Base-by-base conservation (phyloP, 1,140 invertebrate species). In the Drosophila lacteicornis region DNA sequence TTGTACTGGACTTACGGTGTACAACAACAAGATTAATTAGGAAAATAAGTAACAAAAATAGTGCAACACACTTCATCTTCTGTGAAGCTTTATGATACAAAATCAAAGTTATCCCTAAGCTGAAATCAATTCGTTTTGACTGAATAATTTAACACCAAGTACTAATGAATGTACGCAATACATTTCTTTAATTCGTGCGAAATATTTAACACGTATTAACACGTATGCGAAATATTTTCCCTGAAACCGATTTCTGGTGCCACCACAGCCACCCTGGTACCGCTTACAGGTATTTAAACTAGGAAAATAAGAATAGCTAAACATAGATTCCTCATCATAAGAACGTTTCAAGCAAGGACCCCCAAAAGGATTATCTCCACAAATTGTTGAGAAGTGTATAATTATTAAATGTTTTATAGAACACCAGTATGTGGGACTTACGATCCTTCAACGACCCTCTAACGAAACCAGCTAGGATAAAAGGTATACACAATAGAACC, bases 261-360 rank as follows among this genome's bases (percentile, higher is more conserved):
- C 22, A 25, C 22, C 22, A 25, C 22, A 25, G 22, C 22, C 3
- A 25, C 22, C 22, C 22, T 25, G 22, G 22, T 25, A 25, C 22
- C 0, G 22, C 2, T 22, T 93, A 78, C 97, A 97, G 22, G 95
- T 94, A 80, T 96, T 95, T 19, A 94, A 93, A 2, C 94, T 94
- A 1, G 93, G 86, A 83, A 98, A 95, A 87, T 96, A 98, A 91
- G 97, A 97, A 96, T 96, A 98, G n/a, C 94, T 95, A 12, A 95
- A 95, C 3, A 9, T 15, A 30, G 0, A 6, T 30, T 30, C 6
- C 27, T 30, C 6, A 30, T 30, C 1, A 22, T n/a, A 9, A 33
- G 30, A 33, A 11, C 3, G 36, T 12, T 11, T 40, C 22, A 2
- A 13, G 11, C 30, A 36, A 22, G 15, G 9, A 1, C 17, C 25